Conservation (phyloP, 2,888 invertebrate genomes). For the Azorinus chamasolen region DNA sequence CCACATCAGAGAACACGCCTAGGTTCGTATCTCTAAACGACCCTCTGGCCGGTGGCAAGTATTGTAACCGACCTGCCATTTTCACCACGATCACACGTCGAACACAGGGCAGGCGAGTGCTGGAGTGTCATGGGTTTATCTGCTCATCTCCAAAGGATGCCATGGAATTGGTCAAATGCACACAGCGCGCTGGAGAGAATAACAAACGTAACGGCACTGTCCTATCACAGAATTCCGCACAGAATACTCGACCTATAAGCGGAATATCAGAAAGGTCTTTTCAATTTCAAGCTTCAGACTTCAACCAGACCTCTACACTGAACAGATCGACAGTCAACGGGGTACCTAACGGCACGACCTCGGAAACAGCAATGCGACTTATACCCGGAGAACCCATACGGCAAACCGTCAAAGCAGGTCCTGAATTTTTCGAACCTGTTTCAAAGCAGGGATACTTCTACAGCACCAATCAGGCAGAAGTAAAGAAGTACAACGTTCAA, state of each 20-base stretch:
- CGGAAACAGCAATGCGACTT: slow-evolving; percentile 58
- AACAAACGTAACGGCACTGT: slow-evolving; percentile 46
- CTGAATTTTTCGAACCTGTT: slow-evolving; percentile 80
- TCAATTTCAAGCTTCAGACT: neutral
- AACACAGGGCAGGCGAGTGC: slow-evolving; percentile 82
- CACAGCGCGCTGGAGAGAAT: slow-evolving; percentile 71
- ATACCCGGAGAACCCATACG: slow-evolving; percentile 65
- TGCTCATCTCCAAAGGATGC: slow-evolving; percentile 95
- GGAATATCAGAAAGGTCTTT: neutral
- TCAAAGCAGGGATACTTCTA: slow-evolving; percentile 83
- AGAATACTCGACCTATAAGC: slow-evolving; percentile 13
- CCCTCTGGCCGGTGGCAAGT: slow-evolving; percentile 73
- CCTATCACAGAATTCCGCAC: slow-evolving; percentile 8
- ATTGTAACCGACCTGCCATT: slow-evolving; percentile 82
- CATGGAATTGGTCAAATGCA: slow-evolving; percentile 97
- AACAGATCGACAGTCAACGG: slow-evolving; percentile 15
- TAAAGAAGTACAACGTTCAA: slow-evolving; percentile 80
- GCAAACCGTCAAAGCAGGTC: slow-evolving; percentile 62
- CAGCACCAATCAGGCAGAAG: slow-evolving; percentile 74
- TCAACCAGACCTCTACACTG: neutral
- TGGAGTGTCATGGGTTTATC: slow-evolving; percentile 86
- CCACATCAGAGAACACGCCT: slow-evolving; percentile 72
- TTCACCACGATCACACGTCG: slow-evolving; percentile 85
- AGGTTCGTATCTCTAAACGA: slow-evolving; percentile 84
- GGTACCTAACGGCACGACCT: slow-evolving; percentile 8